Conservation (phyloP, 2,797 vertebrate species). For the Cebuella pygmaea region DNA sequence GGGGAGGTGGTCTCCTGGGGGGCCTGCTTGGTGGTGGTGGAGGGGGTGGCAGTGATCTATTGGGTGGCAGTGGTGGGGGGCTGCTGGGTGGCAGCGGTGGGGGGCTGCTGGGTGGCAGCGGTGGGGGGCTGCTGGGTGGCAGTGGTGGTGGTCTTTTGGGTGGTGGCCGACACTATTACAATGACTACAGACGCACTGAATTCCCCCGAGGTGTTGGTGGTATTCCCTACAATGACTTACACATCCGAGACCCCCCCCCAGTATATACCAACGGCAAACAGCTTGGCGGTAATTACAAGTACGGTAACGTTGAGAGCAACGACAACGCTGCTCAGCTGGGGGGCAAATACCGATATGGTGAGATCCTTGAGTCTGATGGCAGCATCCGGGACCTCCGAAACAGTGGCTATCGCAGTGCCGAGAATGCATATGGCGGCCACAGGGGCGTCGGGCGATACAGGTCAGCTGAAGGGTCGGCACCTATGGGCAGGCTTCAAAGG, state of each 20-base stretch:
- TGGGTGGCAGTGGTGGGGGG: constrained; percentile 57
- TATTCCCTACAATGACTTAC: constrained; percentile 68
- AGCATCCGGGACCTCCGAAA: constrained; percentile 42
- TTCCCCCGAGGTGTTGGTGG: constrained; percentile 73
- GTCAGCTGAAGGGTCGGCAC: accelerated
- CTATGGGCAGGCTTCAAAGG: neutral
- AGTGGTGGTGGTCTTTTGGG: constrained; percentile 46
- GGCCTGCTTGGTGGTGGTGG: constrained; percentile 76
- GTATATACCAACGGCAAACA: constrained; percentile 63
- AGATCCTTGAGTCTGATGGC: constrained; percentile 63
- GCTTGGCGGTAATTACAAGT: constrained; percentile 77
- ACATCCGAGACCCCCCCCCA: neutral
- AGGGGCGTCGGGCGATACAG: neutral
- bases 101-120: neutral
- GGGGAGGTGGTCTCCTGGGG: constrained; percentile 70
- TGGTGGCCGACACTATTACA: constrained; percentile 5
- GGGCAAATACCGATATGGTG: constrained; percentile 62
- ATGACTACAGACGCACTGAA: constrained; percentile 52
- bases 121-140: constrained; percentile 16
- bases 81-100: neutral
- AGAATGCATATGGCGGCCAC: accelerated
- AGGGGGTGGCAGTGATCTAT: constrained; percentile 48
- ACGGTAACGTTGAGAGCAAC: constrained; percentile 52
- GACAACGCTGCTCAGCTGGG: constrained; percentile 67
- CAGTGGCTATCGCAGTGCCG: neutral